Base-by-base conservation (phyloP, 2,113 vertebrate species). In the Aspiorhynchus laticeps region DNA sequence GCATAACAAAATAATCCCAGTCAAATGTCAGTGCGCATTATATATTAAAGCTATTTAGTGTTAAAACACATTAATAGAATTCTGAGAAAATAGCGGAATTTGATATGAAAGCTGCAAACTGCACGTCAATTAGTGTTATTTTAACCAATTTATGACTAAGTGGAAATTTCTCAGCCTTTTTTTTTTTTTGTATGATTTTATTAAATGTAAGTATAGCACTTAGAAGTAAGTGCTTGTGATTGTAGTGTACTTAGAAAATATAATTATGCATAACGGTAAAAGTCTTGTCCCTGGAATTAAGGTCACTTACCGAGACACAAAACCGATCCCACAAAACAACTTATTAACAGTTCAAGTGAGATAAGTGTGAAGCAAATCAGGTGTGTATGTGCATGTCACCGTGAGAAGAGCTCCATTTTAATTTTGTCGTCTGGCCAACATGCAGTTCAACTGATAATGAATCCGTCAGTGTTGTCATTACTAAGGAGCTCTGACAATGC, bases 401-500 rank as follows among this genome's bases (percentile, higher is more conserved):
- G 3, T 36, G 19, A 36, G 28, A 69, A 11, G 4, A 53, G 24
- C 38, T 78, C 74, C 6, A 36, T 48, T 85, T 85, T 67, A 85
- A 78, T 85, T 85, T 85, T 12, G 31, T 19, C n/a, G 12, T 56
- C 26, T 53, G 81, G 51, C 65, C 76, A 76, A 26, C 38, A 65
- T 74, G 65, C 43, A 63, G 43, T 51, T 86, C 75, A 74, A 69
- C 71, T 41, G 69, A 87, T 88, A 90, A 88, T 88, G 85, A 87
- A 88, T 84, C 85, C 6, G 28, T 90, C 89, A 88, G 84, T 28
- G 69, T 84, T 85, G 83, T 81, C 61, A 73, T 78, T n/a, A 26
- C 48, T 85, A 84, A 89, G 59, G 43, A 86, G 74, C 51, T 84
- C 31, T 86, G 87, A 90, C 86, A 88, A 81, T 78, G 15, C 67